These are phyloP conservation scores for Hermaeophaga mercurialis DNA, from an alignment of 2,888 invertebrate species.

Conservation along the genomic window DNA sequence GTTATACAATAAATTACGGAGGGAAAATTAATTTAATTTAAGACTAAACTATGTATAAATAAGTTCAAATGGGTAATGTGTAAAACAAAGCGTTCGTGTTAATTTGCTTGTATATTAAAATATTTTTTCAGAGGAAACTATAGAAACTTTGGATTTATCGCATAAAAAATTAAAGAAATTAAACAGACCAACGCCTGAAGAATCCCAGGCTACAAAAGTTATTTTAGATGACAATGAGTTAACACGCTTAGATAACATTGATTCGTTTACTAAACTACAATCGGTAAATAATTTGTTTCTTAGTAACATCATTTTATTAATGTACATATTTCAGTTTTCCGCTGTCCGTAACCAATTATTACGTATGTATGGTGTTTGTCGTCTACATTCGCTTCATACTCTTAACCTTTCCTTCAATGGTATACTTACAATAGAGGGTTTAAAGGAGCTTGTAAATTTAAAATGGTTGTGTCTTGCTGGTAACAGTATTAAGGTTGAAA, in stretches of 20 bases:
- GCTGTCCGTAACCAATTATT: slow-evolving; percentile 83
- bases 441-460: slow-evolving; percentile 81
- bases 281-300: slow-evolving; percentile 61
- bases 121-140: slow-evolving; percentile 22
- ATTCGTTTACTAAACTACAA: slow-evolving; percentile 77
- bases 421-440: slow-evolving; percentile 86
- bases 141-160: slow-evolving; percentile 69
- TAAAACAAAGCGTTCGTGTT: neutral
- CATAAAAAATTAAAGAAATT: slow-evolving; percentile 82
- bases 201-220: slow-evolving; percentile 71
- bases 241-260: slow-evolving; percentile 85
- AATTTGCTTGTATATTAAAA: neutral
- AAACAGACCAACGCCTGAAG: slow-evolving; percentile 71
- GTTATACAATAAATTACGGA: neutral
- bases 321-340: slow-evolving; percentile 72
- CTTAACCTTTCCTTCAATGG: slow-evolving; percentile 87
- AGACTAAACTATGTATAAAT: slow-evolving; percentile 8
- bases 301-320: slow-evolving; percentile 11
- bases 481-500: slow-evolving; percentile 81
- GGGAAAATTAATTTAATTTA: neutral
- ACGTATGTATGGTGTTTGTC: slow-evolving; percentile 86
- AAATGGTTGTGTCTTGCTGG: slow-evolving; percentile 83
- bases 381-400: slow-evolving; percentile 77
- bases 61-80: slow-evolving; percentile 14
- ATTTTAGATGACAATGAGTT: slow-evolving; percentile 87